Evolutionary conservation across 37 sponge, comb jelly and placozoan species (phyloP).

Genomic region (Halisarca cf. caerulea): DNA sequence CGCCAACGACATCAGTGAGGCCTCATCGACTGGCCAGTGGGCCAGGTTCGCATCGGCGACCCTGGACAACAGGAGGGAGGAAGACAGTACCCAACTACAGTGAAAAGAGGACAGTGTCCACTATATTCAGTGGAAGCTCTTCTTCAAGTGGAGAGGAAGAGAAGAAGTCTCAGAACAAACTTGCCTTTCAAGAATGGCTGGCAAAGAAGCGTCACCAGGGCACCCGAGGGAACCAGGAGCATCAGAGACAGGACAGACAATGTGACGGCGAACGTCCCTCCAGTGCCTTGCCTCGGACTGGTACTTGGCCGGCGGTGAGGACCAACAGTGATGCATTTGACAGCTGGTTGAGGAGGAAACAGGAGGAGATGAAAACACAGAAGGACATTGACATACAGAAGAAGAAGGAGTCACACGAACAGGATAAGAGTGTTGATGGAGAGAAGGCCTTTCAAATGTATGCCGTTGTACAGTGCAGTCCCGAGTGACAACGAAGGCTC

Average conservation of each 20-base stretch:
- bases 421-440: conserved; percentile 14
- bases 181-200: conserved; percentile 32
- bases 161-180: too few species aligned
- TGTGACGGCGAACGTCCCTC: background rate
- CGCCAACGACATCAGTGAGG: too few species aligned
- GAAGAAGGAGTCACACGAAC: conserved; percentile 1
- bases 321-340: conserved; percentile 21
- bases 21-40: too few species aligned
- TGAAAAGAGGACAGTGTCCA: too few species aligned
- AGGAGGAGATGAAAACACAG: background rate
- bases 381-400: conserved; percentile 24
- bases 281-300: background rate
- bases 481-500: background rate
- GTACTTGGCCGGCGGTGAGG: background rate
- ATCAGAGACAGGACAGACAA: too few species aligned
- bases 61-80: too few species aligned
- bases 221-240: background rate
- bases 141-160: too few species aligned
- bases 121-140: too few species aligned
- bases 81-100: too few species aligned
- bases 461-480: conserved; percentile 5
- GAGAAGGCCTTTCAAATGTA: conserved; percentile 59
- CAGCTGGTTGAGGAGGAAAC: conserved; percentile 55
- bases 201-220: conserved; percentile 21
- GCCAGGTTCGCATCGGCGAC: too few species aligned